These are phyloP conservation scores for Microplitis deprimator DNA, from an alignment of 2,888 invertebrate species.

Conservation along the genomic window DNA sequence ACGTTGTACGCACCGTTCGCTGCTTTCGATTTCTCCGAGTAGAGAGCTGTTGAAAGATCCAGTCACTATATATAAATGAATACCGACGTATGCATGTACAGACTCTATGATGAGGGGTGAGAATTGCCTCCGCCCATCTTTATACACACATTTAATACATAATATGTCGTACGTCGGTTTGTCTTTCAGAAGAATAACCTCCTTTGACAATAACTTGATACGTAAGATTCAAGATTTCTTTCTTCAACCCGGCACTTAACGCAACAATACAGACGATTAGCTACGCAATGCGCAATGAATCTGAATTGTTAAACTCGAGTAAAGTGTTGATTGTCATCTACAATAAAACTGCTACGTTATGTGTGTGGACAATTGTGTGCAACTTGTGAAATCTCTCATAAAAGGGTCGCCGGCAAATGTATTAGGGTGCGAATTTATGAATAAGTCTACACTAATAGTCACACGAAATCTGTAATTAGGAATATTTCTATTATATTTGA, in stretches of 20 bases:
- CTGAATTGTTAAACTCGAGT: neutral
- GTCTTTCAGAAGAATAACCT: constrained; percentile 24
- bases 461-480: constrained; percentile 39
- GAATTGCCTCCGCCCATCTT: constrained; percentile 30
- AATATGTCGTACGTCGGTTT: constrained; percentile 52
- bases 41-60: constrained; percentile 14
- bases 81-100: neutral
- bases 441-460: constrained; percentile 7
- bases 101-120: constrained; percentile 15
- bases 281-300: neutral
- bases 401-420: constrained; percentile 7
- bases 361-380: constrained; percentile 19
- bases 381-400: neutral
- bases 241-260: neutral
- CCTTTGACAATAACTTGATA: neutral
- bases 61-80: neutral
- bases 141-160: neutral
- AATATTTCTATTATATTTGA: constrained; percentile 17
- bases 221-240: neutral
- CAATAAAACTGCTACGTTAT: neutral
- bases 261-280: neutral
- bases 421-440: neutral
- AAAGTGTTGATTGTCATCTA: constrained; percentile 1
- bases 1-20: constrained; percentile 11
- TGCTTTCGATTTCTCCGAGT: constrained; percentile 21